A percentile compares a stretch with the other conserved stretches of the same genome.
phyloP scores from a whole-genome alignment of 1,140 invertebrate species.

The Drosophila punjabiensis region DNA sequence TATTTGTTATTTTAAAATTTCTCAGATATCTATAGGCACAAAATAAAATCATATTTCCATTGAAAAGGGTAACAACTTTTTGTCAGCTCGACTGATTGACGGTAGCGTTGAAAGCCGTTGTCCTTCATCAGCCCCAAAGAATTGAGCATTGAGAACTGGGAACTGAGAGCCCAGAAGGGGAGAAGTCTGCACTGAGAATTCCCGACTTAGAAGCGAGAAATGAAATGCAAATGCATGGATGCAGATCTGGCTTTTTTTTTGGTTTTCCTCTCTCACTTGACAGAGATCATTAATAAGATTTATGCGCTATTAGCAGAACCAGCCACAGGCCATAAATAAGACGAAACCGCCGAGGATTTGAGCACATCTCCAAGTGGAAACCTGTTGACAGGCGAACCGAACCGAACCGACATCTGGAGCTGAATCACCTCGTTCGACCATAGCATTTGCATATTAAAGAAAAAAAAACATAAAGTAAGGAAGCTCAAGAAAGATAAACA shows the following conservation, averaged over 20 bases:
- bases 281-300: conserved; percentile 85
- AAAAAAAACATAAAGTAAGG: conserved; percentile 2
- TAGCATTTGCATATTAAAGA: conserved; percentile 1
- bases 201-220: conserved; percentile 33
- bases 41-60: conserved; percentile 17
- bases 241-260: conserved; percentile 35
- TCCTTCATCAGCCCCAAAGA: conserved; percentile 64
- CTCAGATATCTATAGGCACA: neutral
- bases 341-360: conserved; percentile 51
- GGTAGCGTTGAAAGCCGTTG: conserved; percentile 71
- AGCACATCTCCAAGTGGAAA: conserved; percentile 44
- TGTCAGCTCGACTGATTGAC: conserved; percentile 65
- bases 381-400: conserved; percentile 52
- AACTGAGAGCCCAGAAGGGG: neutral
- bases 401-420: conserved; percentile 23
- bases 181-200: conserved; percentile 10
- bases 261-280: conserved; percentile 65
- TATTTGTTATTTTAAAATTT: neutral
- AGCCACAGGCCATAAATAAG: conserved; percentile 78
- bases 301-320: conserved; percentile 82
- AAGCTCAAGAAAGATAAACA: conserved; percentile 13
- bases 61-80: conserved; percentile 41
- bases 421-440: conserved; percentile 16
- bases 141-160: conserved; percentile 20
- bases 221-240: conserved; percentile 49